Evolutionary conservation across 1,140 invertebrate genomes (phyloP), one percentile per base, ranked within the genome.

Genomic region (Andrena cerasifolii): DNA sequence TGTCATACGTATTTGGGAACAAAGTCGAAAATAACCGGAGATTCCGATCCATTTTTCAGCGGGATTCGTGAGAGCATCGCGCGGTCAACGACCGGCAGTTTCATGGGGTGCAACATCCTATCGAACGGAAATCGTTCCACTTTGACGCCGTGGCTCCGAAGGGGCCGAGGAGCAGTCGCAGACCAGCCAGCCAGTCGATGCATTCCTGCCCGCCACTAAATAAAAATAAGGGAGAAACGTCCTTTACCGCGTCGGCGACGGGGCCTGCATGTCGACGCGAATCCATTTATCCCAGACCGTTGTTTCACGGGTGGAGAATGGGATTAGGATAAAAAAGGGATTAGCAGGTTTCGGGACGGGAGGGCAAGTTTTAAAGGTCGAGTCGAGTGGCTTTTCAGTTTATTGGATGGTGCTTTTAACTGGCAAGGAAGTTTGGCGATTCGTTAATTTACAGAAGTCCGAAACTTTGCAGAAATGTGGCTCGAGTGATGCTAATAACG

Each of bases 111-210:
- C 58, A 63, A 78, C 40, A 56, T 63, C 68, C 58, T 54, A 43
- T 40, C 59, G 26, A 62, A 79, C 65, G 61, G 45, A 79, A 74
- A 79, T 75, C 66, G 78, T 51, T 53, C 62, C 45, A 67, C 54
- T 75, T 75, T 80, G 47, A 26, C 31, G 36, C 12, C 40, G 47
- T 21, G 61, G 58, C 26, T 40, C 43, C 56, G 53, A 62, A 51
- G 73, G 24, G 40, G 26, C 8, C 16, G 6, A 14, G 36, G 16
- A 45, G 24, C n/a, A 0, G 18, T 33, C 4, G 45, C 28, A 21
- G 26, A 40, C 36, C 36, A 31, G 26, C 21, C 65, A 24, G 10
- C 36, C 36, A 31, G 26, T 33, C 65, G 26, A 56, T 65, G 66
- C 78, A 63, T 53, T 33, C 58, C 75, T 61, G 14, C 12, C 16